Percentiles rank a stretch among this genome's conserved stretches.
Evolutionary conservation across 2,113 vertebrate species (phyloP).

Genomic region (Eira barbara): DNA sequence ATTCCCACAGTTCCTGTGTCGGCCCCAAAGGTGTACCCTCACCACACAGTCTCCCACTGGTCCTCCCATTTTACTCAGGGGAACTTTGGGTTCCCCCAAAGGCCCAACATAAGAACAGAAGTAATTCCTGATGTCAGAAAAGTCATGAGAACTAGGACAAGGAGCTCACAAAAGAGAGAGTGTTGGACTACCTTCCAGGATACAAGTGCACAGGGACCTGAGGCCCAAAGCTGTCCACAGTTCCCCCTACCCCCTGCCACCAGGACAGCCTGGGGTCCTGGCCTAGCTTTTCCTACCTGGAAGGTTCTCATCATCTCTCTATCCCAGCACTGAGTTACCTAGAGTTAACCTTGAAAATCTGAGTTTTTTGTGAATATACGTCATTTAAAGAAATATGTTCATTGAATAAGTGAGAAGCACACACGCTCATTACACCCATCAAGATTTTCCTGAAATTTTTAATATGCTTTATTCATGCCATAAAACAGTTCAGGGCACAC

Average conservation of each 20-base stretch:
- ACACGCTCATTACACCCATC: not conserved
- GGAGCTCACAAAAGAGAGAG: not conserved
- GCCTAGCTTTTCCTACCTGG: not conserved
- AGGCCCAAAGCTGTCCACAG: not conserved
- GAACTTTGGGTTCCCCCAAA: not conserved
- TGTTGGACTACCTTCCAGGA: not conserved
- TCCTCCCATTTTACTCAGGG: not conserved
- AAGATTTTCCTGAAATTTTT: not conserved
- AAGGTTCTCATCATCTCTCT: not conserved
- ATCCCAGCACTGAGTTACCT: not conserved
- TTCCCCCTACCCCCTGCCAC: too few species aligned
- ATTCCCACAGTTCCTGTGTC: not conserved
- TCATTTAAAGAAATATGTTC: not conserved
- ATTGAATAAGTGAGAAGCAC: not conserved
- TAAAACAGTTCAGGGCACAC: not conserved
- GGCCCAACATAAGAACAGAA: not conserved
- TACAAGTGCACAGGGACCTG: not conserved
- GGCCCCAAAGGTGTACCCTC: not conserved
- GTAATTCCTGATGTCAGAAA: not conserved
- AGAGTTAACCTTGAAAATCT: not conserved
- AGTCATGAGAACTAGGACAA: not conserved
- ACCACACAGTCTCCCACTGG: not conserved
- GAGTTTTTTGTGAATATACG: not conserved
- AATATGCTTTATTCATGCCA: not conserved
- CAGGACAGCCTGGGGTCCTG: not conserved